These are phyloP conservation scores for Melierax canorus DNA, from an alignment of 2,113 vertebrate genomes.

Conservation along the genomic window DNA sequence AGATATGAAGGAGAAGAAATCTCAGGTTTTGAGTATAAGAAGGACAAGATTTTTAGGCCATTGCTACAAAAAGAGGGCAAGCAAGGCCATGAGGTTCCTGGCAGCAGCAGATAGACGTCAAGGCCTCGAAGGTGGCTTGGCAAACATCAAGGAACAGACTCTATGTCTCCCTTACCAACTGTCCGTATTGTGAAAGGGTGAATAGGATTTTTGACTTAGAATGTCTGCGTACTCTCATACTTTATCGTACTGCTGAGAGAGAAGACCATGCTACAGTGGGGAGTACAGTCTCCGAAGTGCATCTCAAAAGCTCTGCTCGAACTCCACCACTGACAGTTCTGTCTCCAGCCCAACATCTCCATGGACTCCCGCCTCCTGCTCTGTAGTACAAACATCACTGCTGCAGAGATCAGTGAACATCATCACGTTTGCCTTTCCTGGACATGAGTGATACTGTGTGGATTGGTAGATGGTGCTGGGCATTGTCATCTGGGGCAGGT, in stretches of 20 bases:
- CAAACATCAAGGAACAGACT: not conserved
- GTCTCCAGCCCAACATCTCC: not conserved
- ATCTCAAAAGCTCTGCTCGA: not conserved
- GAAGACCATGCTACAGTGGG: not conserved
- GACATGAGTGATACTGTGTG: rapidly evolving
- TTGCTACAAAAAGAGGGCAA: not conserved
- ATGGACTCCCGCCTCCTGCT: not conserved
- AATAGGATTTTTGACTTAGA: not conserved
- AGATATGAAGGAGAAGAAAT: not conserved
- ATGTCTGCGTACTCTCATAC: not conserved
- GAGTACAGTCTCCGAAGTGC: not conserved
- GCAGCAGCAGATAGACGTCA: not conserved
- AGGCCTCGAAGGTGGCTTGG: not conserved
- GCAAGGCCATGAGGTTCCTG: not conserved
- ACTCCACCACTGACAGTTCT: not conserved
- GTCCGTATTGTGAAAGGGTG: not conserved
- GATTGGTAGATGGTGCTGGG: not conserved
- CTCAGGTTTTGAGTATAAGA: not conserved
- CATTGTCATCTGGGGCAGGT: not conserved
- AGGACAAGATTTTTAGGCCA: not conserved
- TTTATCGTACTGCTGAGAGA: not conserved
- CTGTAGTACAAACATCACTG: rapidly evolving
- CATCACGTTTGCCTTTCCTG: not conserved
- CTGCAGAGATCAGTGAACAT: not conserved
- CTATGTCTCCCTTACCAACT: not conserved